Percentiles rank a stretch among this genome's conserved stretches.
These are phyloP conservation scores for Amia ocellicauda DNA, from an alignment of 2,113 vertebrate genomes.

Conservation along the genomic window DNA sequence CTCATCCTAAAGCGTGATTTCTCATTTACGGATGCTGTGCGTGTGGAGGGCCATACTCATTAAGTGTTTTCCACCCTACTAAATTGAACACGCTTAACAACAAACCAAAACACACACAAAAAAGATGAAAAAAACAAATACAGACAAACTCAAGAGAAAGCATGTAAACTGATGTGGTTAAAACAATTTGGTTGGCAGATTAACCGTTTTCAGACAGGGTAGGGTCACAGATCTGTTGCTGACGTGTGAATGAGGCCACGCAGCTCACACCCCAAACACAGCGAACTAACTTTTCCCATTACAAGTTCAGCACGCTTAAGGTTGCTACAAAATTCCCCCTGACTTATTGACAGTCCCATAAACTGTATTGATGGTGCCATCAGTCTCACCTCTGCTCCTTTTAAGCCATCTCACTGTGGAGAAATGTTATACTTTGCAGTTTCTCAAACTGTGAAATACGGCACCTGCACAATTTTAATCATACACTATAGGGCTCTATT, in stretches of 20 bases:
- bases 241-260: neutral
- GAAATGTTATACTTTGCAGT: constrained; percentile 37
- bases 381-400: constrained; percentile 30
- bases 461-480: constrained; percentile 38
- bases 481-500: constrained; percentile 26
- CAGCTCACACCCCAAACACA: constrained; percentile 19
- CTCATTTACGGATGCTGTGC: no score
- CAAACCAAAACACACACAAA: neutral
- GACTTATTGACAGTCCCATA: constrained; percentile 37
- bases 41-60: no score
- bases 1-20: no score
- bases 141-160: neutral
- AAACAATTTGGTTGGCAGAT: no score
- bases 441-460: constrained; percentile 38
- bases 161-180: no score
- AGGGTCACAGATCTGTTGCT: no score
- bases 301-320: constrained; percentile 30
- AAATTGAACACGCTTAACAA: constrained; percentile 5
- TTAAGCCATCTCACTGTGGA: constrained; percentile 23
- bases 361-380: constrained; percentile 41
- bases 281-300: constrained; percentile 28
- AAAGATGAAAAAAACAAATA: neutral
- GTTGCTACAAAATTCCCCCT: constrained; percentile 28
- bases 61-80: no score
- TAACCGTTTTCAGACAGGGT: no score